Conservation (phyloP, 2,113 vertebrate genomes). For the Emydocephalus ijimae region DNA sequence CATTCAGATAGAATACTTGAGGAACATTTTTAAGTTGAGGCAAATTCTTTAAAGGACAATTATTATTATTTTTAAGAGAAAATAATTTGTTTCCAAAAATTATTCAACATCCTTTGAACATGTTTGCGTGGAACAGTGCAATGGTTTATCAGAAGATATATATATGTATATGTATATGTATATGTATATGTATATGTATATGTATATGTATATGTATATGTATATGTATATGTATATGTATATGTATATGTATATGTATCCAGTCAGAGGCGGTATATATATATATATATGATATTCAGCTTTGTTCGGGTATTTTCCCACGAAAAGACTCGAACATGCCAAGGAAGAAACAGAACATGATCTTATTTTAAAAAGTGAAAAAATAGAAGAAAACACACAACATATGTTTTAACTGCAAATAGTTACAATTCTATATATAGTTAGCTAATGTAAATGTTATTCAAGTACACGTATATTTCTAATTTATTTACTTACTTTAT, state of each 20-base stretch:
- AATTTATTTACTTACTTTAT: neutral
- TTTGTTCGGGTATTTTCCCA: too few relatives aligned
- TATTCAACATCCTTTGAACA: neutral
- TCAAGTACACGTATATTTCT: neutral
- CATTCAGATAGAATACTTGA: neutral
- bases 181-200: too few relatives aligned
- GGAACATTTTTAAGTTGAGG: neutral
- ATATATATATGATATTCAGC: too few relatives aligned
- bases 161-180: too few relatives aligned
- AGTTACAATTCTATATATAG: neutral
- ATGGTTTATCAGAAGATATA: neutral
- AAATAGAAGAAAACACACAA: neutral
- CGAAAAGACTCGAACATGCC: too few relatives aligned
- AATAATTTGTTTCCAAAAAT: neutral
- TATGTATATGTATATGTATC: too few relatives aligned
- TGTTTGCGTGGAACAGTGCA: neutral
- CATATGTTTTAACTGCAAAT: neutral
- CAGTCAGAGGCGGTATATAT: too few relatives aligned
- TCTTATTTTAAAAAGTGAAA: neutral
- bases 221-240: too few relatives aligned
- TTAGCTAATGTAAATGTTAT: neutral
- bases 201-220: too few relatives aligned
- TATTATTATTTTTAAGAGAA: neutral
- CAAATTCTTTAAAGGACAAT: neutral
- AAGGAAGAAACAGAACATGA: too few relatives aligned